phyloP scores from a whole-genome alignment of 2,888 invertebrate genomes.

The Nipponacmea schrenckii region DNA sequence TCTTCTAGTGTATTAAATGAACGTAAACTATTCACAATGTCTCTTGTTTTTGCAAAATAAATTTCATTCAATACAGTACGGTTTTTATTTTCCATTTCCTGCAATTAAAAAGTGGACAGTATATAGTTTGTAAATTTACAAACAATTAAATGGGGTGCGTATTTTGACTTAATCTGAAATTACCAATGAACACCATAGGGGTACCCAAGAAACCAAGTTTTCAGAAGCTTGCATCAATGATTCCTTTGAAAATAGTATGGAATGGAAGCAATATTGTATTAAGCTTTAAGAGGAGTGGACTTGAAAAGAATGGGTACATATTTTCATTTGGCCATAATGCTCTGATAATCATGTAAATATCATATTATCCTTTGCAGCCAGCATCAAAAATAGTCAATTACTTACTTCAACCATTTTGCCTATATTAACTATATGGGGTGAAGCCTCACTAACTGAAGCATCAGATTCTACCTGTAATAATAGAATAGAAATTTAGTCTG shows the following conservation, averaged over 20 bases:
- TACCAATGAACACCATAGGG: background rate
- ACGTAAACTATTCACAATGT: conserved; percentile 94
- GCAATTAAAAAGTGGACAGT: conserved; percentile 30
- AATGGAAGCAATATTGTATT: too few relatives aligned
- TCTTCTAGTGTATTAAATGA: conserved; percentile 86
- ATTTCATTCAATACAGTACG: conserved; percentile 97
- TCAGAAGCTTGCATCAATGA: too few relatives aligned
- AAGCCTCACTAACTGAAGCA: conserved; percentile 87
- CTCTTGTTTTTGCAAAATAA: conserved; percentile 98
- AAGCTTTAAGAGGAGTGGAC: too few relatives aligned
- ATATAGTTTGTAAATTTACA: background rate
- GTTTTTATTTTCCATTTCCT: conserved; percentile 99
- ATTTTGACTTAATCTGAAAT: too few relatives aligned
- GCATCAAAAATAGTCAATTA: background rate
- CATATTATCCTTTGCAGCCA: too few relatives aligned
- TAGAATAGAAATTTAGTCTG: background rate
- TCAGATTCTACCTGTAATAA: conserved; percentile 86
- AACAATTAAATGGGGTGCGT: background rate
- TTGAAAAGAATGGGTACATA: too few relatives aligned
- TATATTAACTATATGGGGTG: conserved; percentile 98
- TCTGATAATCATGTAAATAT: too few relatives aligned
- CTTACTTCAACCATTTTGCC: conserved; percentile 92
- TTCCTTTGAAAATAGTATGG: too few relatives aligned
- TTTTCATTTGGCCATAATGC: too few relatives aligned
- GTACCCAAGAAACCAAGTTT: too few relatives aligned